These are phyloP conservation scores for Andrena fulva DNA, from an alignment of 2,888 invertebrate genomes.

Conservation along the genomic window DNA sequence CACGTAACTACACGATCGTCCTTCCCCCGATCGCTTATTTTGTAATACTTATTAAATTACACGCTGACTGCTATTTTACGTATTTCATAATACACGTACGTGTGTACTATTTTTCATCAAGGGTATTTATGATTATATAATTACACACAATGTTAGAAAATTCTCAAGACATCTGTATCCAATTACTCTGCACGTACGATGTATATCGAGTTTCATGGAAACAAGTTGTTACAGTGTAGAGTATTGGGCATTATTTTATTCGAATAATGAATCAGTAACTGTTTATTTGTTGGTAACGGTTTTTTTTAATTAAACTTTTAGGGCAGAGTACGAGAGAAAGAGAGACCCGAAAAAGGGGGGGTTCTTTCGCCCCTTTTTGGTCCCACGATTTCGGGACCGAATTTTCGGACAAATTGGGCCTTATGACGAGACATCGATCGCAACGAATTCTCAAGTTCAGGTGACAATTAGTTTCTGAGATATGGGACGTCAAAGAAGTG, in stretches of 20 bases:
- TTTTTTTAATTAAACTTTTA: not conserved
- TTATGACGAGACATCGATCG: no score
- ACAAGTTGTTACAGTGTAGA: not conserved
- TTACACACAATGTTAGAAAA: not conserved
- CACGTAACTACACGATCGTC: not conserved
- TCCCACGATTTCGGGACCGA: no score
- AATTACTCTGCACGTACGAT: not conserved
- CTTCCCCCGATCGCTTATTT: not conserved
- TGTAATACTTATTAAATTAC: not conserved
- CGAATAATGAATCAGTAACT: not conserved
- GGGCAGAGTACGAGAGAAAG: not conserved
- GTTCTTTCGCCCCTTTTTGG: no score
- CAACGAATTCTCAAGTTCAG: no score
- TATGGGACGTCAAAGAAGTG: no score
- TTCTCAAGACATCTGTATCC: not conserved
- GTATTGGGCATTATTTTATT: not conserved
- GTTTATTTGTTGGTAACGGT: not conserved
- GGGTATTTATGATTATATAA: not conserved
- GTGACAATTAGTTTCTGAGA: no score
- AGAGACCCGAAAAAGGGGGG: not conserved
- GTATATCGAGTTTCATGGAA: not conserved
- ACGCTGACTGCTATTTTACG: not conserved
- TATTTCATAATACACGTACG: not conserved
- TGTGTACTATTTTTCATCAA: not conserved
- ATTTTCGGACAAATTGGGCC: no score